Evolutionary conservation across 92 coral and sea anemone genomes (phyloP).

Genomic region (Paramuricea clavata): DNA sequence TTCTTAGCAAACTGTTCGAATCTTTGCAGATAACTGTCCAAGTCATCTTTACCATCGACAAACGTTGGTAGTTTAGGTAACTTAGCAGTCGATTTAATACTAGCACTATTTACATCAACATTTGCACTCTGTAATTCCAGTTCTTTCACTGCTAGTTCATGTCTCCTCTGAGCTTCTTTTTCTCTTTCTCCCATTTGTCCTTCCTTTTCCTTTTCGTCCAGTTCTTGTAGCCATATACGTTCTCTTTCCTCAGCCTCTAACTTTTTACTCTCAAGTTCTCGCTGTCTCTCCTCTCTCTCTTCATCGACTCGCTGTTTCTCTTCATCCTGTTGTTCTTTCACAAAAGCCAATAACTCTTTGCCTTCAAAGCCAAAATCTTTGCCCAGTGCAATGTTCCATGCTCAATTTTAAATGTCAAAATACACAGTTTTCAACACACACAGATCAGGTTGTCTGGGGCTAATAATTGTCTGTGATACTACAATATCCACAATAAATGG

Average conservation of each 20-base stretch:
- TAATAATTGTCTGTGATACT: not conserved
- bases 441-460: not conserved
- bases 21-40: conserved; percentile 61
- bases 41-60: conserved; percentile 66
- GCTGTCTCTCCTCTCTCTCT: conserved; percentile 8
- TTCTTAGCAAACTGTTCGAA: conserved; percentile 68
- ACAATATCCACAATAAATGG: too few species aligned
- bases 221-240: not conserved
- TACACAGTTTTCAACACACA: too few species aligned
- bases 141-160: conserved; percentile 43
- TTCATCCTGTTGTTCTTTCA: conserved; percentile 13
- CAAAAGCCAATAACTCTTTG: conserved; percentile 37
- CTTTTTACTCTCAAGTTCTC: conserved; percentile 10
- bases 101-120: not conserved
- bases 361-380: conserved; percentile 46
- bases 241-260: conserved; percentile 46
- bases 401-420: not conserved
- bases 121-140: conserved; percentile 8
- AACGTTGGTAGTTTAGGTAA: conserved; percentile 70
- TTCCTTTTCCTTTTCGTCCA: conserved; percentile 45
- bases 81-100: conserved; percentile 15
- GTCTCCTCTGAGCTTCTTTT: conserved; percentile 39
- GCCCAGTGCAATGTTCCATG: conserved; percentile 33
- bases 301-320: conserved; percentile 8
- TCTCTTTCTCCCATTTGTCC: not conserved